phyloP scores from a whole-genome alignment of 2,888 invertebrate genomes.

The Bombylius major region DNA sequence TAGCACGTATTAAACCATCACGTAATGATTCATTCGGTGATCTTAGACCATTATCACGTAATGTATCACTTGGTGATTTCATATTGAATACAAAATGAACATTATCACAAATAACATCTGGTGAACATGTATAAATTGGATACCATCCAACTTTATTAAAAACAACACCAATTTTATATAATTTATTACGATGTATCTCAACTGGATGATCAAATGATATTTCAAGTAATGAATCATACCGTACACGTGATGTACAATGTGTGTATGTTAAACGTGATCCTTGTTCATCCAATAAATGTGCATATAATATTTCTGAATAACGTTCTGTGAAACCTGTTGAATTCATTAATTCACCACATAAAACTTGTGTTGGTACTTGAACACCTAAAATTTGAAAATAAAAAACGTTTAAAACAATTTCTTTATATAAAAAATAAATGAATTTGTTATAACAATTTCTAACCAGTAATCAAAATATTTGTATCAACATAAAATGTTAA shows the following conservation, averaged over 20 bases:
- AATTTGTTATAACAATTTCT: slow-evolving; percentile 25
- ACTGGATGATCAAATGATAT: slow-evolving; percentile 70
- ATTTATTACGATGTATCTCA: slow-evolving; percentile 54
- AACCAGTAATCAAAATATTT: slow-evolving; percentile 59
- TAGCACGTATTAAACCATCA: slow-evolving; percentile 65
- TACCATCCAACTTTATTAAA: slow-evolving; percentile 74
- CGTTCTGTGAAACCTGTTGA: slow-evolving; percentile 32
- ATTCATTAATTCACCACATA: slow-evolving; percentile 33
- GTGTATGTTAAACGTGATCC: slow-evolving; percentile 69
- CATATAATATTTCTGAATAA: slow-evolving; percentile 69
- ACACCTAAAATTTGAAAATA: slow-evolving; percentile 40
- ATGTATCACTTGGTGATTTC: slow-evolving; percentile 49
- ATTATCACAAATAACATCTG: slow-evolving; percentile 52
- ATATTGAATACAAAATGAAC: slow-evolving; percentile 67
- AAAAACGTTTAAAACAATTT: neutral
- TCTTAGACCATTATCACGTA: slow-evolving; percentile 39
- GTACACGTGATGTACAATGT: slow-evolving; percentile 65
- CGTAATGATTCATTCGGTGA: slow-evolving; percentile 56
- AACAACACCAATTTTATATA: slow-evolving; percentile 70
- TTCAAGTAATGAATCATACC: slow-evolving; percentile 60
- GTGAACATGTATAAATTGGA: slow-evolving; percentile 61
- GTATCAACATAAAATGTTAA: slow-evolving; percentile 70
- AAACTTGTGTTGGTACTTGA: slow-evolving; percentile 61
- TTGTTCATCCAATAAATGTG: slow-evolving; percentile 67
- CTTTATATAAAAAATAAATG: neutral